phyloP scores from a whole-genome alignment of 2,113 vertebrate genomes.

The Cichladusa arquata region DNA sequence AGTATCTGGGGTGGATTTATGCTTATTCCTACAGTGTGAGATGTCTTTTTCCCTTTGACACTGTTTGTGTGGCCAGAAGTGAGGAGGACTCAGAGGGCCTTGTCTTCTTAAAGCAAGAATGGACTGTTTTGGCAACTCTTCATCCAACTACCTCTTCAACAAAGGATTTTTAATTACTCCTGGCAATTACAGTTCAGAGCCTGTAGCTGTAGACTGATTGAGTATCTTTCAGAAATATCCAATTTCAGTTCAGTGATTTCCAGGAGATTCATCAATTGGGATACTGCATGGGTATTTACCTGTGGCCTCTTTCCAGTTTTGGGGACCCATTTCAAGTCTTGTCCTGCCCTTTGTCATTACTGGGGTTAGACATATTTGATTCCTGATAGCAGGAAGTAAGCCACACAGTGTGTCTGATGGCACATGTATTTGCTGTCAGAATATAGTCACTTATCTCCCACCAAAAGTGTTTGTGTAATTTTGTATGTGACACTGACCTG shows the following conservation, averaged over 20 bases:
- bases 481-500: not conserved
- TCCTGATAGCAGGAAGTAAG: not conserved
- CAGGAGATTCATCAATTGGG: not conserved
- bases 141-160: not conserved
- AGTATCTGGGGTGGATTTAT: not conserved
- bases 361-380: not conserved
- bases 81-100: not conserved
- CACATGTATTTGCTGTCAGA: not conserved
- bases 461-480: not conserved
- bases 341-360: not conserved
- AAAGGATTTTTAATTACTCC: not conserved
- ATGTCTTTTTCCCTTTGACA: not conserved
- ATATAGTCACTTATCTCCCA: not conserved
- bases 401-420: not conserved
- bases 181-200: not conserved
- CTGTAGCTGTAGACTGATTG: not conserved
- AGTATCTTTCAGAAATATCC: not conserved
- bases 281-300: not conserved
- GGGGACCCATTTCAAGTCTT: not conserved
- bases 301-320: not conserved
- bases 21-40: not conserved
- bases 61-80: not conserved
- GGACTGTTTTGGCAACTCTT: not conserved
- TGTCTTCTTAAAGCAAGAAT: not conserved
- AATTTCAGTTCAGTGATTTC: not conserved